Evolutionary conservation across 2,888 invertebrate genomes (phyloP).

Genomic region (Lymantria monacha): DNA sequence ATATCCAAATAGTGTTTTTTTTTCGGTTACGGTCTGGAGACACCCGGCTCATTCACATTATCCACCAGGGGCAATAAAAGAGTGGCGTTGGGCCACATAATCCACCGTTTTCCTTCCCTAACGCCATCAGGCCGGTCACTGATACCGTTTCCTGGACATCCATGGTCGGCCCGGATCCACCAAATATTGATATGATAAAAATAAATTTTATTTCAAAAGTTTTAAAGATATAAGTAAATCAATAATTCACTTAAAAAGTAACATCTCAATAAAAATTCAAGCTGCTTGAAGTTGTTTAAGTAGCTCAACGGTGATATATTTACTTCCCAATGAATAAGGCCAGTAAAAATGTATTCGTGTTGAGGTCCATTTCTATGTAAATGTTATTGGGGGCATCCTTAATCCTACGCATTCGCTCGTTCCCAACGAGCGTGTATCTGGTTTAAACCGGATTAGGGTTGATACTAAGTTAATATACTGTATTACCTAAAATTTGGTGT

Average conservation of each 20-base stretch:
- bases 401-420: conserved; percentile 66
- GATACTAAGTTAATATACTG: conserved; percentile 45
- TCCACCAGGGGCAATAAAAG: too few relatives aligned
- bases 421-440: conserved; percentile 66
- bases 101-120: too few relatives aligned
- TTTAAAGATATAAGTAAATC: background rate
- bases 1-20: too few relatives aligned
- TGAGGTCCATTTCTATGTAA: conserved; percentile 70
- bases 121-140: too few relatives aligned
- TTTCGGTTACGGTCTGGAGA: too few relatives aligned
- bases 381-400: conserved; percentile 74
- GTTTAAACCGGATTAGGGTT: conserved; percentile 71
- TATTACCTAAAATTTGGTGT: conserved; percentile 35
- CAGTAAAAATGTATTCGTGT: conserved; percentile 59
- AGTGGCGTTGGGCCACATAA: too few relatives aligned
- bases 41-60: too few relatives aligned
- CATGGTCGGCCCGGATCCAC: too few relatives aligned
- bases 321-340: conserved; percentile 52
- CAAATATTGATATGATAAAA: too few relatives aligned
- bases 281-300: conserved; percentile 26
- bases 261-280: conserved; percentile 25
- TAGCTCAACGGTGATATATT: conserved; percentile 49
- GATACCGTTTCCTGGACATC: too few relatives aligned
- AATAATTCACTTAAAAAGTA: conserved; percentile 13
- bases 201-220: too few relatives aligned